Base-by-base conservation (phyloP, 2,797 vertebrate genomes). In the Botia kubotai region DNA sequence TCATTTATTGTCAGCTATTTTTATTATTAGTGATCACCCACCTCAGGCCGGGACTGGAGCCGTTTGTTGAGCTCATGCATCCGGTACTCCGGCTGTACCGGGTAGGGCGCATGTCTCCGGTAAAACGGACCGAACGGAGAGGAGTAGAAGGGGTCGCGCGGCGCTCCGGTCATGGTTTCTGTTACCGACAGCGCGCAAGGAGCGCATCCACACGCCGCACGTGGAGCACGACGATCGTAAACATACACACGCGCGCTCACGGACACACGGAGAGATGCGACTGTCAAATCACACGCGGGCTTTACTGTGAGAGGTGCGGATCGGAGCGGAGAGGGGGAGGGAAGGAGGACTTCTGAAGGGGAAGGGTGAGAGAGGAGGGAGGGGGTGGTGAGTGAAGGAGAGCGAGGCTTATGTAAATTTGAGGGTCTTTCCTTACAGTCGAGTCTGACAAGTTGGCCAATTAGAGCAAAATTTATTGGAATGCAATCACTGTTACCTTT, bases 61-160 rank as follows among this genome's bases (percentile, higher is more conserved):
- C 97, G 94, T 89, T 99, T 99, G 91, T 99, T 99, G 91, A 99
- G 96, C 89, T 99, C 98, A 88, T 98, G 99, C 96, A 99, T 97
- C 94, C 97, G 96, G 94, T 99, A 99, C 92, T 99, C 97, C 0
- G 97, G 98, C 95, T 99, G 98, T 95, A 97, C 97, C 89, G 96
- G 96, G 48, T 98, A 98, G 4, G 97, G 97, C 72, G 98, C 98
- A 91, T 98, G 98, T 92, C 98, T 97, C 95, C 97, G 97, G 93
- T 87, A 87, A 65, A 87, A 87, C 70, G 85, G 86, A 55, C 88
- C 57, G 57, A 82, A 74, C 70, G 88, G 43, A 82, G 81, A 91
- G 68, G 80, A 85, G 75, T 72, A 89, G 55, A 82, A 85, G 26
- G 75, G 88, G 75, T 84, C 82, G 29, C 78, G 85, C 57, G 83